Evolutionary conservation across 2,888 invertebrate species (phyloP).

Genomic region (Trilocha varians): DNA sequence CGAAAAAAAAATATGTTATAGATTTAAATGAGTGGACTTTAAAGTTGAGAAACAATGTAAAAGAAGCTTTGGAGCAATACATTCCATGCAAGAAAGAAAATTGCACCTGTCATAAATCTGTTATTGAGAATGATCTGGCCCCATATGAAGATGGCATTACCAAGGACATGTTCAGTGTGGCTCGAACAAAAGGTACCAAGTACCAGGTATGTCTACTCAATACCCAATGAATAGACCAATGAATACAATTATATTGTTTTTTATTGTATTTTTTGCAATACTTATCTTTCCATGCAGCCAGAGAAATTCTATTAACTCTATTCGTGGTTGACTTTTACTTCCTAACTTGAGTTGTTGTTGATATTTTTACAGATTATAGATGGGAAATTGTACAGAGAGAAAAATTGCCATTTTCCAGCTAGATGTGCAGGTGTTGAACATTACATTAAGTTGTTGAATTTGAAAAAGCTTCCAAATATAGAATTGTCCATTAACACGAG

Average conservation of each 20-base stretch:
- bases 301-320: no score
- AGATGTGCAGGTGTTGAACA: constrained; percentile 93
- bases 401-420: constrained; percentile 92
- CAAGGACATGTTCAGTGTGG: constrained; percentile 74
- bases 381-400: constrained; percentile 85
- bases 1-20: constrained; percentile 33
- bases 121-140: constrained; percentile 79
- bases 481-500: constrained; percentile 91
- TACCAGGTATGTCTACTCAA: constrained; percentile 42
- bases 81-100: constrained; percentile 69
- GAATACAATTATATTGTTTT: no score
- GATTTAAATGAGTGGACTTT: constrained; percentile 58
- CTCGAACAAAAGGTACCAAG: constrained; percentile 58
- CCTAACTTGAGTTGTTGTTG: background rate
- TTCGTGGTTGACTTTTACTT: no score
- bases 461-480: constrained; percentile 82
- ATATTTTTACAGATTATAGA: constrained; percentile 84
- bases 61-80: constrained; percentile 63
- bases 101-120: constrained; percentile 77
- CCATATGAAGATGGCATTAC: constrained; percentile 83
- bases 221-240: no score
- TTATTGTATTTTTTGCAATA: no score
- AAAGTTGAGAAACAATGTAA: constrained; percentile 56
- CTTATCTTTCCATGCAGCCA: no score
- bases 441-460: constrained; percentile 81